Conservation (phyloP, 1,140 invertebrate genomes). For the Varroa destructor region DNA sequence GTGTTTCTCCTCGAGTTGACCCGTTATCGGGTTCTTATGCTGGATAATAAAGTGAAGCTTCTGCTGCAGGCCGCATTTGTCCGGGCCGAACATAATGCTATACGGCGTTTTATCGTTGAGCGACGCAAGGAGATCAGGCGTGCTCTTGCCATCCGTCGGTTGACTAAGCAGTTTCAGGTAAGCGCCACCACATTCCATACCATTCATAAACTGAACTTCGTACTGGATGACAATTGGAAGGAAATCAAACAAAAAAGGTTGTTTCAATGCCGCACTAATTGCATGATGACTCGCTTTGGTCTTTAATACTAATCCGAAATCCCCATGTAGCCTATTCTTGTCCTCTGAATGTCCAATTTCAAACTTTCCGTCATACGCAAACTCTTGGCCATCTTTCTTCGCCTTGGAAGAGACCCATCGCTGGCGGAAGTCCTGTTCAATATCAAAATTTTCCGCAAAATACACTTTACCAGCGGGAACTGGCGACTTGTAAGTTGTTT, state of each 20-base stretch:
- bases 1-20: conserved; percentile 73
- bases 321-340: conserved; percentile 60
- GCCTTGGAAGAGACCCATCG: conserved; percentile 76
- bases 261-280: conserved; percentile 63
- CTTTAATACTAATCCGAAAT: conserved; percentile 73
- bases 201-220: conserved; percentile 61
- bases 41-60: conserved; percentile 97
- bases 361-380: conserved; percentile 70
- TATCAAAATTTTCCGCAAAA: conserved; percentile 77
- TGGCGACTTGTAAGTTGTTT: conserved; percentile 39
- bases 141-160: conserved; percentile 44
- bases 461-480: conserved; percentile 48
- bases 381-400: conserved; percentile 81
- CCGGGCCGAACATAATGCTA: conserved; percentile 97
- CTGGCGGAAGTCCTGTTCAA: conserved; percentile 45
- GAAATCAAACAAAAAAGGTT: conserved; percentile 66
- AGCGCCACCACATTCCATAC: conserved; percentile 94
- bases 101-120: conserved; percentile 94
- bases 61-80: conserved; percentile 91
- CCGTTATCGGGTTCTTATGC: conserved; percentile 85
- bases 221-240: conserved; percentile 80
- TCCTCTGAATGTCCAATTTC: conserved; percentile 44
- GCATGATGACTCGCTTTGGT: conserved; percentile 93
- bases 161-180: conserved; percentile 76
- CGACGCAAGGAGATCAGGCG: conserved; percentile 51